These are phyloP conservation scores for Sebastiscus tertius DNA, from an alignment of 2,797 vertebrate genomes.

Conservation along the genomic window DNA sequence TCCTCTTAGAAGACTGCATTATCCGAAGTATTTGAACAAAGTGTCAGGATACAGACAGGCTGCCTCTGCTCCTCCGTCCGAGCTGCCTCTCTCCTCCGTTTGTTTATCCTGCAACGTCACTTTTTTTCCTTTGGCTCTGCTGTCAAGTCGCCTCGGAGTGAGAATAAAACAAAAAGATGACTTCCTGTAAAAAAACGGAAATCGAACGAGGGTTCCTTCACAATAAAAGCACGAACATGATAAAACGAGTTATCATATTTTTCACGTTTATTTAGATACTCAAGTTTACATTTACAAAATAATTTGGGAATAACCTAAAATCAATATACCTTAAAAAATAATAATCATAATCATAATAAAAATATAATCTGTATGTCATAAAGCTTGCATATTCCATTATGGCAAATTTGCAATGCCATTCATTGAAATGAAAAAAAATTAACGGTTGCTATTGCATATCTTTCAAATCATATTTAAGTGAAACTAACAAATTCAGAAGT, in stretches of 20 bases:
- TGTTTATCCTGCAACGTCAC: constrained; percentile 73
- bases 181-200: constrained; percentile 35
- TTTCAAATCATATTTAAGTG: no score
- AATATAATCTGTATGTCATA: constrained; percentile 36
- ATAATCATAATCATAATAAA: not conserved
- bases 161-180: not conserved
- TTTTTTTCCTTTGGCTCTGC: not conserved
- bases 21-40: not conserved
- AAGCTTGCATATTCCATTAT: constrained; percentile 14
- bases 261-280: constrained; percentile 57
- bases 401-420: constrained; percentile 12
- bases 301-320: constrained; percentile 36
- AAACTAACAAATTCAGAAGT: no score
- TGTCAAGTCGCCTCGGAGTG: constrained; percentile 3
- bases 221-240: constrained; percentile 15
- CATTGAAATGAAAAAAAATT: not conserved
- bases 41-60: not conserved
- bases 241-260: constrained; percentile 10
- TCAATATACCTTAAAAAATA: constrained; percentile 21
- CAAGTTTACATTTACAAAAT: constrained; percentile 35
- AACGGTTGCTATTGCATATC: not conserved
- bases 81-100: constrained; percentile 28
- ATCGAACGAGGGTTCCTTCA: not conserved
- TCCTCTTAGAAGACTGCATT: constrained; percentile 87
- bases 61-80: not conserved